Conservation (phyloP, 2,113 vertebrate genomes). For the Vidua macroura region DNA sequence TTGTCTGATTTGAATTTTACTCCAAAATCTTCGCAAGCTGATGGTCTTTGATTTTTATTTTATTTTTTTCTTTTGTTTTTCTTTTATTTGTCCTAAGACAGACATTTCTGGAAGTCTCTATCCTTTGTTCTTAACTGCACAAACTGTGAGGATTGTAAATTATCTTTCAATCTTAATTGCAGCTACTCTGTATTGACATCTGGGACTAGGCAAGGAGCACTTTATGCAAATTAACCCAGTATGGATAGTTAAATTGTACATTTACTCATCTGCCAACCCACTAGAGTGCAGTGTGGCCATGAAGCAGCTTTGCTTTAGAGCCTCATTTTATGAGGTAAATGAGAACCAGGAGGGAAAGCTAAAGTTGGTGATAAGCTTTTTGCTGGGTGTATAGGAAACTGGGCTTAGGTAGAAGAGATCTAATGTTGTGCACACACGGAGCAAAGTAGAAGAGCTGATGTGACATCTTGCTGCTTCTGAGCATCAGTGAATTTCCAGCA, state of each 20-base stretch:
- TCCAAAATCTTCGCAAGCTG: not conserved
- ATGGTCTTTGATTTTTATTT: not conserved
- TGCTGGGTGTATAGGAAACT: not conserved
- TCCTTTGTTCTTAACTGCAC: not conserved
- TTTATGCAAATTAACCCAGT: not conserved
- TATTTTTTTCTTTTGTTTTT: not conserved
- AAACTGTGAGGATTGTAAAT: not conserved
- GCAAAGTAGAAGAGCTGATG: not conserved
- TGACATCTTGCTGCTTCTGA: not conserved
- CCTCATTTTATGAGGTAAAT: not conserved
- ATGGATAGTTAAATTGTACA: not conserved
- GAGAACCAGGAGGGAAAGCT: not conserved
- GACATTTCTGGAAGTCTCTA: not conserved
- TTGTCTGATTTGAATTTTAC: not conserved
- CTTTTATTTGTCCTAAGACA: not conserved
- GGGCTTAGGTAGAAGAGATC: not conserved
- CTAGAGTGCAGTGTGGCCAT: not conserved
- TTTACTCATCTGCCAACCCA: not conserved
- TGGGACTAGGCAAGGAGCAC: not conserved
- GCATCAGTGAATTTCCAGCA: not conserved
- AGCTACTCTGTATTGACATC: not conserved
- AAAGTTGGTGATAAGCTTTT: not conserved
- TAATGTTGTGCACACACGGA: not conserved
- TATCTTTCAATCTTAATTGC: not conserved
- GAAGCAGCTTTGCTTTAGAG: not conserved